A percentile compares a stretch with the other conserved stretches of the same genome.
Conservation (phyloP, 1,140 invertebrate genomes). For the Dendrolimus punctatus region DNA sequence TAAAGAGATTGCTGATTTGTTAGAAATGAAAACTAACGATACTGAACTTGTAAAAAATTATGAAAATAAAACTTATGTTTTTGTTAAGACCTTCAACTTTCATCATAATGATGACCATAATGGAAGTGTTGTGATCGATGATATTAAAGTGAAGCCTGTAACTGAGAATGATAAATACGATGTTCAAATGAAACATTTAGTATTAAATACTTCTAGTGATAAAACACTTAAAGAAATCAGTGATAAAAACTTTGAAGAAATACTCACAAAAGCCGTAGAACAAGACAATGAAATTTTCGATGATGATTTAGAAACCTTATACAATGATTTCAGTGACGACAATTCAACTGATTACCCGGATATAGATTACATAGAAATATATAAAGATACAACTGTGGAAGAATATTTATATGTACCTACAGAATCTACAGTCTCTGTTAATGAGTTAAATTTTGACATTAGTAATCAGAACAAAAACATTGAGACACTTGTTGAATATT, state of each 20-base stretch:
- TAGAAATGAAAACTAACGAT: constrained; percentile 28
- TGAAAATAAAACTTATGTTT: constrained; percentile 31
- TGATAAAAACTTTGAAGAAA: neutral
- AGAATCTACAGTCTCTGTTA: constrained; percentile 10
- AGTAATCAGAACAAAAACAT: neutral
- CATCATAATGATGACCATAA: too few species aligned
- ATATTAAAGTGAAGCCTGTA: too few species aligned
- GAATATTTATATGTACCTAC: constrained; percentile 25
- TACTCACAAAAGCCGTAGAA: neutral
- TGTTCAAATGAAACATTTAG: neutral
- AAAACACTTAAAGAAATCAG: neutral
- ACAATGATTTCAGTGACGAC: constrained; percentile 31
- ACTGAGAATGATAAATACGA: too few species aligned
- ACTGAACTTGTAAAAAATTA: constrained; percentile 17
- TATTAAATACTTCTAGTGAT: neutral
- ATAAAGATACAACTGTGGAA: constrained; percentile 59
- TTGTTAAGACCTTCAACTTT: constrained; percentile 25
- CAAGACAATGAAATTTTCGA: constrained; percentile 31
- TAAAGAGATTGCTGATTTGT: constrained; percentile 20
- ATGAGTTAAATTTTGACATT: constrained; percentile 8
- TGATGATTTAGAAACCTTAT: constrained; percentile 21
- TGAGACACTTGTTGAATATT: neutral
- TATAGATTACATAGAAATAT: constrained; percentile 54
- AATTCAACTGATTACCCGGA: constrained; percentile 51
- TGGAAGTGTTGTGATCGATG: too few species aligned